Evolutionary conservation across 2,888 invertebrate species (phyloP), one percentile per base, ranked within the genome.

Genomic region (Archips crataeganus): DNA sequence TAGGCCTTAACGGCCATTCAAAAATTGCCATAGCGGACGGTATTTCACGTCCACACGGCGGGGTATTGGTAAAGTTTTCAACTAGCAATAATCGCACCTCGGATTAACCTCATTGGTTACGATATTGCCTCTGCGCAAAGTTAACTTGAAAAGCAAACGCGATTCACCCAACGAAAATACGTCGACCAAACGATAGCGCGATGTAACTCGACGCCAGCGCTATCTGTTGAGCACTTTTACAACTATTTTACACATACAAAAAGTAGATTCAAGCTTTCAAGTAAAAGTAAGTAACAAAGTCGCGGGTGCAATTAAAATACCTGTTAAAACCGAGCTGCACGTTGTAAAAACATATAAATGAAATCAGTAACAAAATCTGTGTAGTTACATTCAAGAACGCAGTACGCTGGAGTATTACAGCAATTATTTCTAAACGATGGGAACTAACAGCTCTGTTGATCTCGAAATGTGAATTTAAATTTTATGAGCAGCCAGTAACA

Each of bases 51-150:
- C 96, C 96, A 95, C 97, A 95, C 94, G 97, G 97, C 97, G 97
- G 97, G 97, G 97, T 97, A 97, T 97, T 97, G 97, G 97, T 97
- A 96, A 97, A 97, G 97, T 97, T 97, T 97, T 97, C 97, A 97
- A 97, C 97, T 97, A 97, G 97, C 97, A 97, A 97, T 97, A 97
- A 97, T 97, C 96, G 96, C 97, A 97, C 96, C 97, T 97, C 97
- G 96, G 97, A 96, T 96, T 94, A 95, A 97, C 97, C 96, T 97
- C 97, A 97, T 97, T 95, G 97, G 97, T 97, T 97, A 97, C 96
- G 96, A 97, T 97, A 97, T 96, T 96, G 97, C 97, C 97, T 95
- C 97, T 97, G 97, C 97, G 97, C 97, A 97, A 97, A 97, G 97
- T 95, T 97, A 85, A 95, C 74, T 2, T 0, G 0, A 6, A 0